Evolutionary conservation across 2,888 invertebrate species (phyloP), one percentile per base, ranked within the genome.

Genomic region (Callyntrura guangdongensis): DNA sequence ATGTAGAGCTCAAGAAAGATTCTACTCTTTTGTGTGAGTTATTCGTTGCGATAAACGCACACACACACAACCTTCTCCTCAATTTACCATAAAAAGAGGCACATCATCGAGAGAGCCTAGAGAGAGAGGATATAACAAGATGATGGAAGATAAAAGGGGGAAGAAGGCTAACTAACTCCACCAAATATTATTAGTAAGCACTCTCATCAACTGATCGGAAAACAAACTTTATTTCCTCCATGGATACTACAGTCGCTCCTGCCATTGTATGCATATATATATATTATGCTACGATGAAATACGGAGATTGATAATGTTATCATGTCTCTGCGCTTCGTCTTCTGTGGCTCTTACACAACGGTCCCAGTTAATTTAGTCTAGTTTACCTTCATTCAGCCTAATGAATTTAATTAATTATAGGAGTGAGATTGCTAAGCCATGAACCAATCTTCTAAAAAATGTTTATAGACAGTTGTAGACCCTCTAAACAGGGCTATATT

Each of bases 361-460:
- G 67, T 22, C n/a, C 14, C n/a, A 72, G 22, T 86, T 86, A 64
- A 86, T 86, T 86, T 79, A 53, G 77, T 64, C 17, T 53, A 64
- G 86, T 64, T 27, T 83, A 61, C 59, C 27, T 59, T 83, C 49
- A 82, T 83, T 90, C 64, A 83, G 74, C 12, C 47, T 86, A 83
- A 86, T 90, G 77, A 86, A 86, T 90, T 64, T 36, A 69, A 86
- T 83, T 90, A 90, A 90, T 90, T 90, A 90, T 20, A 53, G n/a
- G 36, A 74, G 59, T 14, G 59, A 77, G 69, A 67, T 85, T 86
- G 72, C 83, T 27, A 53, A 25, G 27, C 67, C 86, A 86, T 86
- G 77, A 67, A 22, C 83, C 69, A 85, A 8, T 45, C 61, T 64
- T 5, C 61, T 56, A 12, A 56, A 56, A 36, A 12, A 56, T 4